These are phyloP conservation scores for Syngnathus typhle DNA, from an alignment of 2,113 vertebrate species.

Conservation along the genomic window DNA sequence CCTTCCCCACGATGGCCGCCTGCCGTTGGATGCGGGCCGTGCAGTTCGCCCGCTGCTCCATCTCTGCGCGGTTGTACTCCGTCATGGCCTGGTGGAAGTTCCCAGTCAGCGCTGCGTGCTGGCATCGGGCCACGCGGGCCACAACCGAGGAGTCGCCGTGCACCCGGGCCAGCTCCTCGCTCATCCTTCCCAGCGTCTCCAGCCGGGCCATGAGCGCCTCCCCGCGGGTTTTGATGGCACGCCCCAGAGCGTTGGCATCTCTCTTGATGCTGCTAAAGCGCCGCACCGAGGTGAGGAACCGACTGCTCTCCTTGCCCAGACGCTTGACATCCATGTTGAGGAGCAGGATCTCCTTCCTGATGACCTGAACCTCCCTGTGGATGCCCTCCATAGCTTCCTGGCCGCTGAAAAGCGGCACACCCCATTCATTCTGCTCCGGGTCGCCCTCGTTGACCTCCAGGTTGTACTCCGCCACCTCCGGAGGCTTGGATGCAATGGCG, in stretches of 20 bases:
- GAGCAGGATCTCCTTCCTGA: conserved; percentile 78
- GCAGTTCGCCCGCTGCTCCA: conserved; percentile 89
- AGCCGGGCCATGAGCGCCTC: conserved; percentile 82
- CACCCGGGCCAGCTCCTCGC: conserved; percentile 70
- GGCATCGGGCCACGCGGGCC: conserved; percentile 79
- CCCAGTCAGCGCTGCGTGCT: conserved; percentile 75
- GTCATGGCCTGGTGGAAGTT: conserved; percentile 83
- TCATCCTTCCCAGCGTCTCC: conserved; percentile 70
- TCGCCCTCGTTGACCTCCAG: conserved; percentile 32
- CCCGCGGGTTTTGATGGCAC: conserved; percentile 82
- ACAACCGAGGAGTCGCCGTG: conserved; percentile 73
- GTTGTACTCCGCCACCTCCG: conserved; percentile 20
- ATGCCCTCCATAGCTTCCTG: conserved; percentile 78
- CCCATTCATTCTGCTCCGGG: conserved; percentile 39
- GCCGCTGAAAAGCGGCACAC: conserved; percentile 74
- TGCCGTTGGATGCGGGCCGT: conserved; percentile 92
- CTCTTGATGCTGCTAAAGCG: conserved; percentile 96
- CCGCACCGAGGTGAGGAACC: conserved; percentile 93
- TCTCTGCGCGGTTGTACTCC: conserved; percentile 85
- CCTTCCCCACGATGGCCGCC: conserved; percentile 93
- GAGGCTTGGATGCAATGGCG: conserved; percentile 54
- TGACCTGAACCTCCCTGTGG: conserved; percentile 77
- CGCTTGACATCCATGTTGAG: conserved; percentile 80
- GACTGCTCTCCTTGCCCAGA: conserved; percentile 84
- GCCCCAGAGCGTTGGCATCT: conserved; percentile 85